Conservation (phyloP, 2,113 vertebrate genomes). For the Notarius lentiginosus region DNA sequence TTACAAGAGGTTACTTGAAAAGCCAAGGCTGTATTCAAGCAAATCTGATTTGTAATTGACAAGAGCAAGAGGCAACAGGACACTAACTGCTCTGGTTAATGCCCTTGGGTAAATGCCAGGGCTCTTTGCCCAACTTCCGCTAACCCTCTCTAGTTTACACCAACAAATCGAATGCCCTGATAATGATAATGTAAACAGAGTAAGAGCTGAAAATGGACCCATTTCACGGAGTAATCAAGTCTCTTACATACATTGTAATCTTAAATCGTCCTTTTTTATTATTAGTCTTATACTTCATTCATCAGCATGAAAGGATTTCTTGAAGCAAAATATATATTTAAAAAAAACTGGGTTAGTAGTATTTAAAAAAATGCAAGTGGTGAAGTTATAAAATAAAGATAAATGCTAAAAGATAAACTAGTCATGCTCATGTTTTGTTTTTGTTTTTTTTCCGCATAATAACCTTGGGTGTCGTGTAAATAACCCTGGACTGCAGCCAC, state of each 20-base stretch:
- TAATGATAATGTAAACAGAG: slow-evolving; percentile 36
- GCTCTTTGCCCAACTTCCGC: slow-evolving; percentile 26
- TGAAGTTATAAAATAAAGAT: slow-evolving; percentile 17
- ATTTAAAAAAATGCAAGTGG: background rate
- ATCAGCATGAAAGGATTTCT: background rate
- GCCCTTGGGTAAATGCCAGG: slow-evolving; percentile 24
- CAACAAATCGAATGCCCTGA: slow-evolving; percentile 8
- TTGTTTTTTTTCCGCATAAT: background rate
- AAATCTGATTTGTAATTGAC: background rate
- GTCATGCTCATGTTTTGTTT: too few relatives aligned
- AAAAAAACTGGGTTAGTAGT: background rate
- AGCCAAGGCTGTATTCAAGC: background rate
- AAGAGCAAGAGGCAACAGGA: background rate
- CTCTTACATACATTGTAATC: background rate
- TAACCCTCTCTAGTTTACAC: slow-evolving; percentile 15
- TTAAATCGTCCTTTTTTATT: background rate
- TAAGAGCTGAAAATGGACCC: slow-evolving; percentile 10
- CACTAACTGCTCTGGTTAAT: slow-evolving; percentile 9
- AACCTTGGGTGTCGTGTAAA: background rate
- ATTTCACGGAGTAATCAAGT: slow-evolving; percentile 14
- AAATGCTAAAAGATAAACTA: background rate
- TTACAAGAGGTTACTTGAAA: background rate
- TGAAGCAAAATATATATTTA: background rate
- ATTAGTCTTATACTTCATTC: background rate
- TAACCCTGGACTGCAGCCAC: background rate